Percentiles rank a stretch among this genome's conserved stretches.
These are phyloP conservation scores for Eupithecia exiguata DNA, from an alignment of 2,888 invertebrate species.

Conservation along the genomic window DNA sequence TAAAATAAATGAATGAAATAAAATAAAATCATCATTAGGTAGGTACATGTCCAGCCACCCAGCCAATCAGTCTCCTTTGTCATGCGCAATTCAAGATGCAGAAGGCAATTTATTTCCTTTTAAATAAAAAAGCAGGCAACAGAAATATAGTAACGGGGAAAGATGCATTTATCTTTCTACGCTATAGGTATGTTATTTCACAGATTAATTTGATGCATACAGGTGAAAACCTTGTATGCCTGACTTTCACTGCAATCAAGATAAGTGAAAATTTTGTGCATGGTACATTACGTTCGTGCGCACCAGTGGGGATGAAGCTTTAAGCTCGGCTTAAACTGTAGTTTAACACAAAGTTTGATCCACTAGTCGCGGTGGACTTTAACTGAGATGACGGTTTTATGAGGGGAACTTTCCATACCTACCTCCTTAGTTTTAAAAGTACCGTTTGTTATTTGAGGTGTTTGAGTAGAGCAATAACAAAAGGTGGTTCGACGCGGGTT, in stretches of 20 bases:
- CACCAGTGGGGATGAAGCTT: not conserved
- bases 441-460: not conserved
- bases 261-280: not conserved
- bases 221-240: not conserved
- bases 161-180: not conserved
- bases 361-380: constrained; percentile 38
- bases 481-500: too few relatives aligned
- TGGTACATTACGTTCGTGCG: not conserved
- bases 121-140: not conserved
- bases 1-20: too few relatives aligned
- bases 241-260: not conserved
- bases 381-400: constrained; percentile 32
- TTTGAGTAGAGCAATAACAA: too few relatives aligned
- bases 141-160: not conserved
- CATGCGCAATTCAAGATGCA: not conserved
- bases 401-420: not conserved
- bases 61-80: not conserved
- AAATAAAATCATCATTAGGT: too few relatives aligned
- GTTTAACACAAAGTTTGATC: constrained; percentile 64
- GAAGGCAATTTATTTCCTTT: not conserved
- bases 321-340: constrained; percentile 66
- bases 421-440: not conserved
- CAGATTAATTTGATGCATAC: not conserved
- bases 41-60: too few relatives aligned
- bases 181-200: not conserved